A percentile compares a stretch with the other conserved stretches of the same genome.
phyloP scores from a whole-genome alignment of 35 echinoderm and acorn worm genomes.

The Stichopus chloronotus region DNA sequence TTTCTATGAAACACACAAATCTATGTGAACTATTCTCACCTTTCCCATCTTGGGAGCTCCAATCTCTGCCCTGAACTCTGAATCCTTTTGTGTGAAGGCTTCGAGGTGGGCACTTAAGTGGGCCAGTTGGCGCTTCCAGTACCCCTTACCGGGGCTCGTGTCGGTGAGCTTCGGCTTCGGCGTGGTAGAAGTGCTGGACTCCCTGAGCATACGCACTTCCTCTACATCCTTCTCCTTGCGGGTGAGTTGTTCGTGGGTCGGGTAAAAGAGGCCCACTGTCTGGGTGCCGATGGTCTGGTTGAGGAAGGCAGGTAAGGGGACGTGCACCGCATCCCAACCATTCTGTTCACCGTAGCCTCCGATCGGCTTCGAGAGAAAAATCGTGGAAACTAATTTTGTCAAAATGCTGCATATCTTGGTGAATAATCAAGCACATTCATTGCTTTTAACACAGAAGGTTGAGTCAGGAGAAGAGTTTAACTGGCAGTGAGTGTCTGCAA shows the following conservation, averaged over 20 bases:
- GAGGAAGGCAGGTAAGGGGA: slow-evolving; percentile 88
- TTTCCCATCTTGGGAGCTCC: slow-evolving; percentile 98
- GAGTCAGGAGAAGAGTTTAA: not conserved
- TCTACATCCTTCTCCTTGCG: slow-evolving; percentile 72
- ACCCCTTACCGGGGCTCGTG: slow-evolving; percentile 87
- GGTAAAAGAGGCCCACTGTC: slow-evolving; percentile 96
- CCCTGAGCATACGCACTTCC: slow-evolving; percentile 68
- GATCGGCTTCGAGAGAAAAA: slow-evolving; percentile 45
- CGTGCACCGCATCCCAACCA: slow-evolving; percentile 71
- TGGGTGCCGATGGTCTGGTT: slow-evolving; percentile 93
- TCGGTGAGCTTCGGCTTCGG: slow-evolving; percentile 76
- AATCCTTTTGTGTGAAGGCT: slow-evolving; percentile 84
- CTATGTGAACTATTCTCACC: slow-evolving; percentile 17
- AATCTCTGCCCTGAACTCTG: slow-evolving; percentile 91
- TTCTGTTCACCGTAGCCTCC: slow-evolving; percentile 61
- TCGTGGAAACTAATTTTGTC: not conserved
- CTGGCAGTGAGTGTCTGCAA: not conserved
- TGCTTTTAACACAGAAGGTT: not conserved
- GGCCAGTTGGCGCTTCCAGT: slow-evolving; percentile 95
- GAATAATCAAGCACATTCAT: too few species aligned
- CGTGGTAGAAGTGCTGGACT: slow-evolving; percentile 48
- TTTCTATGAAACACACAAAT: too few species aligned
- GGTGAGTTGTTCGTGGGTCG: slow-evolving; percentile 89
- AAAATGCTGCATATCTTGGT: too few species aligned
- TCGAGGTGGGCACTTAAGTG: slow-evolving; percentile 84